phyloP scores from a whole-genome alignment of 2,888 invertebrate genomes.

The Dolomedes plantarius region DNA sequence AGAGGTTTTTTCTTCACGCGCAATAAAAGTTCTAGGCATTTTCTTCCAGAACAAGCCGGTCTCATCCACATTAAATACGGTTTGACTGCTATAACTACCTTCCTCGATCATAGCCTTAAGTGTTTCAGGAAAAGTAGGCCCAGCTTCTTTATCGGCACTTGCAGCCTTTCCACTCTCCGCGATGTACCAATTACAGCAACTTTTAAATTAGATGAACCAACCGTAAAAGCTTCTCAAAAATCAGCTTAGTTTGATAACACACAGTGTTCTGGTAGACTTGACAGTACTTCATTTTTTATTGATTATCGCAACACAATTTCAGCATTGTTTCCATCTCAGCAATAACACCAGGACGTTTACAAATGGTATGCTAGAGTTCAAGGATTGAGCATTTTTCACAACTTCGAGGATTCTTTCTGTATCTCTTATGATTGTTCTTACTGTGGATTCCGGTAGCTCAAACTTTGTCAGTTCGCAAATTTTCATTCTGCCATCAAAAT shows the following conservation, averaged over 20 bases:
- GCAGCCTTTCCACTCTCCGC: slow-evolving; percentile 1
- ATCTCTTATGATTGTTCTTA: too few relatives aligned
- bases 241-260: not conserved
- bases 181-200: slow-evolving; percentile 11
- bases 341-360: not conserved
- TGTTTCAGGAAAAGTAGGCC: slow-evolving; percentile 9
- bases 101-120: too few relatives aligned
- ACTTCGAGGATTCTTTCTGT: not conserved
- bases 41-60: too few relatives aligned
- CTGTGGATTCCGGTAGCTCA: not conserved
- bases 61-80: too few relatives aligned
- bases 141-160: slow-evolving; percentile 24
- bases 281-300: not conserved
- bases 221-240: slow-evolving; percentile 5
- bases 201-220: slow-evolving; percentile 22
- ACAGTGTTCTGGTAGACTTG: not conserved
- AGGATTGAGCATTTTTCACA: not conserved
- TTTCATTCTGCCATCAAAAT: too few relatives aligned
- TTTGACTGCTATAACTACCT: too few relatives aligned
- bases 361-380: not conserved
- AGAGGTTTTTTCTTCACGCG: slow-evolving; percentile 3
- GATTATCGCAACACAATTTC: not conserved
- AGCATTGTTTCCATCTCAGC: not conserved
- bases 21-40: slow-evolving; percentile 31
- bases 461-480: too few relatives aligned